A percentile compares a stretch with the other conserved stretches of the same genome.
Conservation (phyloP, 2,888 invertebrate species). For the Xylota sylvarum region DNA sequence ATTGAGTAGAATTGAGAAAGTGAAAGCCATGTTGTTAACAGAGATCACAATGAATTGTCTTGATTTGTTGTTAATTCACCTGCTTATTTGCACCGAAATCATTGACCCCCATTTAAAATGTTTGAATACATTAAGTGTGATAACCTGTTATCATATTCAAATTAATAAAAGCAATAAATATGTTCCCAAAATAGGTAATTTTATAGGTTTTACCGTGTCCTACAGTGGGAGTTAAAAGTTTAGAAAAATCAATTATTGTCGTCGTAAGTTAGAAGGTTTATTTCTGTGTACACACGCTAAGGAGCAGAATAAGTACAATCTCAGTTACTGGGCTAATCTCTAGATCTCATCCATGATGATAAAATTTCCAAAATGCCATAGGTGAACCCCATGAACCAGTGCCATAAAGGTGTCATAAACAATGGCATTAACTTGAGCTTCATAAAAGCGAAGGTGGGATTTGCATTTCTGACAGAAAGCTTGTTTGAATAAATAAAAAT, state of each 20-base stretch:
- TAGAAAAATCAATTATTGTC: neutral
- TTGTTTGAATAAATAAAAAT: neutral
- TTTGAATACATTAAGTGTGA: constrained; percentile 13
- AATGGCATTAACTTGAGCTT: neutral
- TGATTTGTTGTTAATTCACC: neutral
- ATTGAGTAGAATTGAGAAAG: neutral
- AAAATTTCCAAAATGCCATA: constrained; percentile 1
- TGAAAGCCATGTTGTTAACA: neutral
- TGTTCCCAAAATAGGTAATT: neutral
- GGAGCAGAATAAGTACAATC: too few species aligned
- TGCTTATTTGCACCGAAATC: neutral
- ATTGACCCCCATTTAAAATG: constrained; percentile 26
- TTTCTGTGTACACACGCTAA: too few species aligned
- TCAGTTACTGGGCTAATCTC: neutral
- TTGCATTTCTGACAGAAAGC: neutral
- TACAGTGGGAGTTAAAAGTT: constrained; percentile 18
- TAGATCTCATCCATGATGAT: neutral
- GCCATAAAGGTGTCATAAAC: neutral
- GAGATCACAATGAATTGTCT: neutral
- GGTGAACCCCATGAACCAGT: neutral
- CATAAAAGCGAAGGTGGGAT: constrained; percentile 6
- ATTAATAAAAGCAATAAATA: constrained; percentile 8
- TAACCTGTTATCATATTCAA: constrained; percentile 34
- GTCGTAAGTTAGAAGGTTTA: neutral
- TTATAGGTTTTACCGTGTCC: neutral